Percentiles rank a stretch among this genome's conserved stretches.
Evolutionary conservation across 92 coral and sea anemone genomes (phyloP).

Genomic region (Hydrozoanthus gracilis): DNA sequence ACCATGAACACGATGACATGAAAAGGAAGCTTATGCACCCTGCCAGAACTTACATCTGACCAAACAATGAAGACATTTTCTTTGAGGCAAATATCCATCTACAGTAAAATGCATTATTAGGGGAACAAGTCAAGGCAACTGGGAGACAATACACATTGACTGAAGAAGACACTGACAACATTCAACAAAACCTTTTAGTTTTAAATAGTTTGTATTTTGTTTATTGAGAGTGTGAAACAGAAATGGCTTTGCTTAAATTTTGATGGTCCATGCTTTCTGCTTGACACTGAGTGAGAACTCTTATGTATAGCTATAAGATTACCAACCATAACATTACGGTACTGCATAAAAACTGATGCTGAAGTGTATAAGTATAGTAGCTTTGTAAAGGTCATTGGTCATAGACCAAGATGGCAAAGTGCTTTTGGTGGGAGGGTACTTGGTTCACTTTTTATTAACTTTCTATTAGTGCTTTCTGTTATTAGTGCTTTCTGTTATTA

Average conservation of each 20-base stretch:
- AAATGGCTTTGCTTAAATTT: not conserved
- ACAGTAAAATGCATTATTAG: constrained; percentile 36
- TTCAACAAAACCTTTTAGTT: constrained; percentile 49
- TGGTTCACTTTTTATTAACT: too few relatives aligned
- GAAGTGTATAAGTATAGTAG: not conserved
- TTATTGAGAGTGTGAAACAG: not conserved
- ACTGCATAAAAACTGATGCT: constrained; percentile 18
- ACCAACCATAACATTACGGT: not conserved
- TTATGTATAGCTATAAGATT: constrained; percentile 12
- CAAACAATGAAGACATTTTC: constrained; percentile 46
- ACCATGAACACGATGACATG: constrained; percentile 50
- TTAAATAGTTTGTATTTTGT: not conserved
- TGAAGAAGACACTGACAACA: constrained; percentile 42
- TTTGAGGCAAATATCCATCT: constrained; percentile 43
- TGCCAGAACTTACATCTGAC: constrained; percentile 48
- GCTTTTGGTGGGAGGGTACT: too few relatives aligned
- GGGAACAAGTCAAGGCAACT: constrained; percentile 49
- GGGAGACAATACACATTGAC: constrained; percentile 57
- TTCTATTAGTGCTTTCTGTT: too few relatives aligned
- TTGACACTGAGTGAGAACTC: constrained; percentile 12
- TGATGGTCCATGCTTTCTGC: constrained; percentile 1
- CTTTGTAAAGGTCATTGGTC: too few relatives aligned
- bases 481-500: too few relatives aligned
- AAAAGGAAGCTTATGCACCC: constrained; percentile 51
- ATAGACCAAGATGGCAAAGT: too few relatives aligned